Base-by-base conservation (phyloP, 1,140 invertebrate genomes). In the Samia ricini region DNA sequence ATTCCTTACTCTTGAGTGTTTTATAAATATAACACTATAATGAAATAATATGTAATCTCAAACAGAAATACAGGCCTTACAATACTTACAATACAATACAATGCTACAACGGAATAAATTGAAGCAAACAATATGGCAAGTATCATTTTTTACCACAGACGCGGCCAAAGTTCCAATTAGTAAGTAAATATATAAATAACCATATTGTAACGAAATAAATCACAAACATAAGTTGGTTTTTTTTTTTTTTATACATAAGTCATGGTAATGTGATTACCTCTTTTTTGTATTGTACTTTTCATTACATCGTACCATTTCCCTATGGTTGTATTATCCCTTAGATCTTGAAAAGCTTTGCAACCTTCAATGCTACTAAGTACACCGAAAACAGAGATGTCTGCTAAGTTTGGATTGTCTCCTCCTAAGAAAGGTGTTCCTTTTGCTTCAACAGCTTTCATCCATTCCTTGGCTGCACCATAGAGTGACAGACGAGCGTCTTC, bases 321-420 rank as follows among this genome's bases (percentile, higher is more conserved):
- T 12, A 87, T 79, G 2, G 73, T 61, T 0, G 83, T 85, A 57
- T 86, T 77, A 4, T 71, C 68, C 20, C 74, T 78, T 21, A 97
- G 89, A 82, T 99, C 98, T 75, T 95, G 89, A 83, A 99, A 99
- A 4, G 98, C 97, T 56, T 92, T 73, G 79, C 98, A 99, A 0
- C 98, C 98, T 91, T 99, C 98, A 79, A 99, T 99, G 76, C 98
- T 98, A 72, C 94, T 97, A 2, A 99, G 90, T 10, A 98, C 94
- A 12, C 98, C 99, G 87, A 96, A 99, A 0, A 99, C 95, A 5
- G 97, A 94, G 52, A 99, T 91, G 92, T 99, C 98, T 2, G 98
- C 96, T 5, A 99, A 91, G 85, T 99, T 96, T 10, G 99, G 98
- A 72, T 94, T 84, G 12, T 94, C 89, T 1, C 98, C 98, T 69